Evolutionary conservation across 2,888 invertebrate genomes (phyloP), one percentile per base, ranked within the genome.

Genomic region (Cheilosia vernalis): DNA sequence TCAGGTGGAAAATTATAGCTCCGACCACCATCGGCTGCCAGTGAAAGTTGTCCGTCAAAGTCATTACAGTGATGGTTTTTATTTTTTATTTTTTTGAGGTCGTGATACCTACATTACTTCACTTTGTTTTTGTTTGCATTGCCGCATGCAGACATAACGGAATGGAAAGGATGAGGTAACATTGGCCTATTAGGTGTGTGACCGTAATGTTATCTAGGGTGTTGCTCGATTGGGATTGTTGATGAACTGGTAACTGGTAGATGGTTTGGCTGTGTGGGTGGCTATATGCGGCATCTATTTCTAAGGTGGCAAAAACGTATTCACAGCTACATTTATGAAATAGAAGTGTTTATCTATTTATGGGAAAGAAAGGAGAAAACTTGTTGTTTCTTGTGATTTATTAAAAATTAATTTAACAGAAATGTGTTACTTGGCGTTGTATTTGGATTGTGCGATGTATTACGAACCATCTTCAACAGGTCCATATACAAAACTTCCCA

Each of bases 31-130:
- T 61, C 30, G 47, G 60, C 58, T 69, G 79, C n/a, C 49, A 64
- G 84, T 79, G 84, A 84, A 84, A 84, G 84, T 80, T 85, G 76
- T 51, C 69, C 56, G 49, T 64, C 67, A 83, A 51, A 51, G 51
- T 51, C 24, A 74, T 64, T 17, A 30, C 70, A 63, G 49, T 49
- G 33, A 47, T 42, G 64, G 9, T 7, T 19, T 30, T 56, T 42
- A 63, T 13, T 58, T 60, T 53, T 53, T 64, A 10, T 56, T 24
- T 51, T 13, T 33, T 44, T 9, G 42, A 24, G 27, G 27, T 60
- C 30, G 24, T 51, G 24, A 40, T 33, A 58, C 70, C 33, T 53
- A 58, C 70, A 42, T 53, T 61, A 40, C n/a, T 66, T 73, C 55
- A 42, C 27, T 42, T 44, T 77, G 42, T 37, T 67, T 77, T 73